Evolutionary conservation across 1,140 invertebrate species (phyloP).

Genomic region (Brachionus koreanus): DNA sequence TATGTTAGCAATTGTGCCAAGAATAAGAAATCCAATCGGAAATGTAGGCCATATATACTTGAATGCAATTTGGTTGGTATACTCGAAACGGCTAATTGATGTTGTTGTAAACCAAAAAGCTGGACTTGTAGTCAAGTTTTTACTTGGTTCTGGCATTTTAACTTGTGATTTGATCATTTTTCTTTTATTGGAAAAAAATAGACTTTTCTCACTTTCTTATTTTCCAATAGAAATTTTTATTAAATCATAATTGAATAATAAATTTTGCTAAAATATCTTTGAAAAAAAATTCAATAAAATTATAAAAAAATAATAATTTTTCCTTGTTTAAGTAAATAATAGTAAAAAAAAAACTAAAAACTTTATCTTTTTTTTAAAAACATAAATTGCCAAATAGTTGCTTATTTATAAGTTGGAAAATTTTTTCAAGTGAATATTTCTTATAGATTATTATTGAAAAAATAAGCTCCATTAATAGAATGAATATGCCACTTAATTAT

Average conservation of each 20-base stretch:
- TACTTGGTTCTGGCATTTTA: not conserved
- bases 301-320: not conserved
- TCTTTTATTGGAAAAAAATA: not conserved
- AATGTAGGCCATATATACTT: conserved; percentile 41
- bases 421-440: not conserved
- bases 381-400: not conserved
- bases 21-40: conserved; percentile 31
- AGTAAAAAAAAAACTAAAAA: not conserved
- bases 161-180: not conserved
- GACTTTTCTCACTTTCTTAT: not conserved
- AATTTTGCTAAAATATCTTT: conserved; percentile 3
- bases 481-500: not conserved
- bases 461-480: not conserved
- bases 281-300: conserved; percentile 40
- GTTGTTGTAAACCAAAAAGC: not conserved
- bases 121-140: not conserved
- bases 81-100: not conserved
- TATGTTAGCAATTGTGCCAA: conserved; percentile 29
- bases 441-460: not conserved
- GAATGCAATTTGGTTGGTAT: conserved; percentile 27
- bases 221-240: not conserved
- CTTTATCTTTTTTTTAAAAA: not conserved
- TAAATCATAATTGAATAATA: conserved; percentile 13
- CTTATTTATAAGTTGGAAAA: not conserved
- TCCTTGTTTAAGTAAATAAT: not conserved